These are phyloP conservation scores for Hedychridium roseum DNA, from an alignment of 2,888 invertebrate species.

Conservation along the genomic window DNA sequence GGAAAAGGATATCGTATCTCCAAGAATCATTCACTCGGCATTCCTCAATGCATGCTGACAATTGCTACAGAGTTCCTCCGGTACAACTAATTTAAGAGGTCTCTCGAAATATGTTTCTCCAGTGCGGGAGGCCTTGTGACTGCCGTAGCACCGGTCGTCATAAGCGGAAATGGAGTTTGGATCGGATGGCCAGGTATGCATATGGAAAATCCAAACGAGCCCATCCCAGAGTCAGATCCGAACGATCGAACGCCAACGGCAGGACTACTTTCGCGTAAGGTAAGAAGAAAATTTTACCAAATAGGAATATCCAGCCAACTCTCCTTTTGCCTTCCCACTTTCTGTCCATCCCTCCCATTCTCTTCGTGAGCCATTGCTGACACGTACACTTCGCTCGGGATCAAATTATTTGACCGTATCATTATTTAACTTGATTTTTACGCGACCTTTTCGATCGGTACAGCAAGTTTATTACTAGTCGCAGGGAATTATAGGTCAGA, in stretches of 20 bases:
- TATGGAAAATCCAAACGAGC: slow-evolving; percentile 77
- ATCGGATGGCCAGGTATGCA: slow-evolving; percentile 93
- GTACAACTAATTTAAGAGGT: no score
- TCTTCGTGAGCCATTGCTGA: no score
- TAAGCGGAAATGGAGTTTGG: slow-evolving; percentile 85
- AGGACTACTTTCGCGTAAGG: slow-evolving; percentile 83
- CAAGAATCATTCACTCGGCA: not conserved
- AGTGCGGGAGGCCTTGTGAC: slow-evolving; percentile 92
- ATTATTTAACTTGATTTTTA: no score
- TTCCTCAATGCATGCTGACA: no score
- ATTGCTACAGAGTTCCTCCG: no score
- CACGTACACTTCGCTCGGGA: no score
- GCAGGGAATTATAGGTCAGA: no score
- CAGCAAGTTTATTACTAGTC: no score
- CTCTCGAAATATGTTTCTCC: no score
- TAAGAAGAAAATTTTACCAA: slow-evolving; percentile 62
- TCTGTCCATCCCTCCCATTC: no score
- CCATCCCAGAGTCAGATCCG: slow-evolving; percentile 87
- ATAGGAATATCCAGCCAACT: not conserved
- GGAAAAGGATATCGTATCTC: not conserved
- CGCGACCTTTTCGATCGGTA: no score
- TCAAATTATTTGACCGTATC: no score
- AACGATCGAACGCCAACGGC: slow-evolving; percentile 87
- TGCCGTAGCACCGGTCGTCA: slow-evolving; percentile 89
- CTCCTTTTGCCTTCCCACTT: not conserved